Base-by-base conservation (phyloP, 2,888 invertebrate species). In the Diogma glabrata region DNA sequence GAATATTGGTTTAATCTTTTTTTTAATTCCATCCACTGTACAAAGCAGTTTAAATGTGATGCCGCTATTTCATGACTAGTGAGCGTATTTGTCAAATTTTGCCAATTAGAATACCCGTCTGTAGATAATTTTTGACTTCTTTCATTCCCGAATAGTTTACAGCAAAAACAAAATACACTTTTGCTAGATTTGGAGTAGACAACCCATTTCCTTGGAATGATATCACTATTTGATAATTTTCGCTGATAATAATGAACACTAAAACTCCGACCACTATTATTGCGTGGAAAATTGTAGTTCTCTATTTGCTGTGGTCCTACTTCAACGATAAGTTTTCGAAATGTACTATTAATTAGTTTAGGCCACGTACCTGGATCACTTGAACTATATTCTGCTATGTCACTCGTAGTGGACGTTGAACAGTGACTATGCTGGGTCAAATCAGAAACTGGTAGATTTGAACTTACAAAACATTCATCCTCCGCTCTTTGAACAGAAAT, bases 341-440 rank as follows among this genome's bases (percentile, higher is more conserved):
- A 36, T 36, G 14, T 36, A 9, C 16, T 36, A 4, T 5, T 36
- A 36, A 36, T 36, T 3, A 36, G 3, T 17, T 5, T 36, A 5
- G 36, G 16, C 36, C 7, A 36, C 12, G 3, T 36, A 36, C 36
- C 16, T 36, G 36, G 3, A 36, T 36, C 36, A 36, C 16, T 36
- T 36, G 36, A 36, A 36, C 16, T 36, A 36, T 36, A n/a, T n/a
- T n/a, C n/a, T n/a, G n/a, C n/a, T n/a, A n/a, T n/a, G 17, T 36
- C 36, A 36, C 36, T 36, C 36, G 16, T 14, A 36, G 12, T 36
- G 14, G 36, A 36, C 36, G 36, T 17, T 36, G 3, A n/a, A n/a
- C n/a, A n/a, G n/a, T n/a, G n/a, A n/a, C n/a, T n/a, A n/a, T n/a
- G n/a, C n/a, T n/a, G n/a, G n/a, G n/a, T n/a, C n/a, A n/a, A n/a